Base-by-base conservation (phyloP, 2,797 vertebrate species). In the Harpagifer antarcticus region DNA sequence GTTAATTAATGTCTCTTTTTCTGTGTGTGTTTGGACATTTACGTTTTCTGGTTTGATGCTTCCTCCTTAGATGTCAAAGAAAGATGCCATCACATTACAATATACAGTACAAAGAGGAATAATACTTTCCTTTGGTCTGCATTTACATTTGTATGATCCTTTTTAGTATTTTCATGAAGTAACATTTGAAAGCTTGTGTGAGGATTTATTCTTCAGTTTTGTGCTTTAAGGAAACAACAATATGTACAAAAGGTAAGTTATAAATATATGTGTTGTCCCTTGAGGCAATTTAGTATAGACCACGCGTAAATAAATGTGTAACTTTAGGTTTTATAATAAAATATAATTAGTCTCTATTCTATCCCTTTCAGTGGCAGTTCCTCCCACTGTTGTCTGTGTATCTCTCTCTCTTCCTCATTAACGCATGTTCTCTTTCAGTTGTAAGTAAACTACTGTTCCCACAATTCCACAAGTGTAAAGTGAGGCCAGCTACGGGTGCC, bases 401-500 rank as follows among this genome's bases (percentile, higher is more conserved):
- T 69, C 75, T 69, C 23, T 27, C 23, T 27, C 3, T 27, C 4
- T 27, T 27, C 27, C 27, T 27, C 4, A 27, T 37, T 37, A 37
- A 37, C 7, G 33, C 33, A 2, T 37, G n/a, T 71, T 68, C 31
- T 54, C 55, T 7, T 52, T 55, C 59, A 31, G 49, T 37, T 50
- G 37, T 23, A 3, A 48, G 15, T 62, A 68, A 90, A 95, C 94
- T 95, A 91, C 94, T 85, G n/a, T 88, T 92, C 95, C 95, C 94
- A 94, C 42, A 88, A 31, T 94, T 91, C 82, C 68, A 73, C 54
- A 66, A 70, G 67, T 78, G 69, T 61, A 63, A 74, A 79, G 81
- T 52, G 81, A 85, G 85, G 88, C 82, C 83, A 93, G 88, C 89
- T 95, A 95, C 94, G 94, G 94, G 79, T 92, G 83, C 94, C 92